phyloP scores from a whole-genome alignment of 2,888 invertebrate genomes.

The Nomada lathburiana region DNA sequence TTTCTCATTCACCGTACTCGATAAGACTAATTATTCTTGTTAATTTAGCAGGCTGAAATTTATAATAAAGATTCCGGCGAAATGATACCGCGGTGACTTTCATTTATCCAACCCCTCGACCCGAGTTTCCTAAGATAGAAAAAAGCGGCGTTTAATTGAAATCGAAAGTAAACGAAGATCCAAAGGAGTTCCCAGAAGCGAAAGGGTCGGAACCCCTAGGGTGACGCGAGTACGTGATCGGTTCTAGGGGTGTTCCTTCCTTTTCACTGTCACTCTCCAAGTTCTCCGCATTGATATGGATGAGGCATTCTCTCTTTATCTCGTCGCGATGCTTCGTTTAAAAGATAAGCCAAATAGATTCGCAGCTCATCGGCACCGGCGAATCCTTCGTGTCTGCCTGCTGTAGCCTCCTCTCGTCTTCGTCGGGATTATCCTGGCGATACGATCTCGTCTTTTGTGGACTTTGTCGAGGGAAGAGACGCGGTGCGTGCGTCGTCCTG shows the following conservation, averaged over 20 bases:
- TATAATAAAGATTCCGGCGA: constrained; percentile 65
- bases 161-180: constrained; percentile 61
- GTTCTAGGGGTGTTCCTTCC: constrained; percentile 49
- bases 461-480: neutral
- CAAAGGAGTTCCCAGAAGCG: constrained; percentile 29
- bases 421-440: constrained; percentile 23
- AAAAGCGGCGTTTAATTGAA: constrained; percentile 63
- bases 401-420: neutral
- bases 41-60: constrained; percentile 55
- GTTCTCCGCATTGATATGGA: constrained; percentile 73
- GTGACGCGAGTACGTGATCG: constrained; percentile 58
- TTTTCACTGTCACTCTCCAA: constrained; percentile 57
- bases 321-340: constrained; percentile 59
- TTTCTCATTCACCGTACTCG: constrained; percentile 56
- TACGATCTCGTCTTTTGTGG: constrained; percentile 28
- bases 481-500: neutral
- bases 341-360: constrained; percentile 75
- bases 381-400: neutral
- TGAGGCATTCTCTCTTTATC: constrained; percentile 62
- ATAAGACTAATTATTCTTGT: constrained; percentile 59
- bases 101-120: neutral
- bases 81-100: neutral
- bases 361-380: constrained; percentile 43
- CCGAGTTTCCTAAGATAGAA: neutral
- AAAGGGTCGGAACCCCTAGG: constrained; percentile 8